Evolutionary conservation across 2,888 invertebrate genomes (phyloP), one percentile per base, ranked within the genome.

Genomic region (Marronus borbonicus): DNA sequence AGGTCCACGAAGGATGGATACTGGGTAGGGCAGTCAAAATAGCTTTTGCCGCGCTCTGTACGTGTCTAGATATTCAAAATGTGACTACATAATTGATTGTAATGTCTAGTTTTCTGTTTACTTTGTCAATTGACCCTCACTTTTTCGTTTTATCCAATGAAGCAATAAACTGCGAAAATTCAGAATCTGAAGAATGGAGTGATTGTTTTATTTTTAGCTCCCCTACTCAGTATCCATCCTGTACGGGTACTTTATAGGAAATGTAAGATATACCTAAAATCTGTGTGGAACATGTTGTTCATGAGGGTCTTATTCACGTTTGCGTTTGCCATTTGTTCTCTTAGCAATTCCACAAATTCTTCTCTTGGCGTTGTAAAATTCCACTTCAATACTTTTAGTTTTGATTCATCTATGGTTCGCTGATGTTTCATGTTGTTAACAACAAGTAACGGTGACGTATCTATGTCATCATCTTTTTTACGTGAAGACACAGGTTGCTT

Each of bases 301-400:
- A 97, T 93, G 3, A 99, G 91, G 76, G 93, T 93, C 86, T 94
- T 96, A 87, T 97, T 98, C 68, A 98, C 93, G 80, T 95, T 96
- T 0, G 97, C 97, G 31, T 93, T 92, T 0, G 91, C 90, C 97
- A 99, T 98, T 86, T 98, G 96, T 81, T 96, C 96, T 83, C 94
- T 95, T 66, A 99, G 89, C 81, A 98, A 92, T 20, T 97, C 97
- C 14, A 97, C 95, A 89, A 98, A 99, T 86, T 99, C 99, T 84
- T 96, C 95, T 36, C 97, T 91, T 0, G 99, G 98, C 0, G 95
- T 93, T 0, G 96, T 94, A 86, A 99, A 99, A 87, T 98, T 97
- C 98, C 98, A 98, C 87, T 97, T 97, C 24, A 98, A 89, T 4
- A 95, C 94, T 90, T 97, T 97, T 78, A 98, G 90, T 87, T 96